phyloP scores from a whole-genome alignment of 2,113 vertebrate genomes.

The Morone chrysops region DNA sequence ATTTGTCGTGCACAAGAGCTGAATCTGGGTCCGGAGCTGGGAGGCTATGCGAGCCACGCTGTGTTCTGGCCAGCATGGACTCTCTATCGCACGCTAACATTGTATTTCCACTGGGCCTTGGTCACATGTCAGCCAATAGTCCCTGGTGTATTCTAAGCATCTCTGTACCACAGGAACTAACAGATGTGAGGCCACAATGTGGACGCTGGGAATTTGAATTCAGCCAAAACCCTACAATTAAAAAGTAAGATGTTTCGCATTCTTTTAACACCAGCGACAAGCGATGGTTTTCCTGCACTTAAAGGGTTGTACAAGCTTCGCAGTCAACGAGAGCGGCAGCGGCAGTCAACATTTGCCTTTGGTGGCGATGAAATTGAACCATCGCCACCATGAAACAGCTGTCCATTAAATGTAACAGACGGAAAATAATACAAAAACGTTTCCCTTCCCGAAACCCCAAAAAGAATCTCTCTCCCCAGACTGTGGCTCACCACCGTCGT shows the following conservation, averaged over 20 bases:
- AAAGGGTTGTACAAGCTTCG: constrained; percentile 1
- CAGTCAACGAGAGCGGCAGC: neutral
- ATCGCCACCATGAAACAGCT: constrained; percentile 48
- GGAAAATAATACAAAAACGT: constrained; percentile 45
- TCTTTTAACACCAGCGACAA: constrained; percentile 37
- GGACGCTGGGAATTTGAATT: constrained; percentile 23
- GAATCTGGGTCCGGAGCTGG: constrained; percentile 28
- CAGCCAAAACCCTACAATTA: constrained; percentile 21
- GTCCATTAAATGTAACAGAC: constrained; percentile 51
- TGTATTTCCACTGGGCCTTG: constrained; percentile 39
- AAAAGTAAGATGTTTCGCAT: constrained; percentile 17
- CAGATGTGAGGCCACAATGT: constrained; percentile 37
- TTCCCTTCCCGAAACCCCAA: constrained; percentile 15
- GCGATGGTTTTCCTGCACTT: neutral
- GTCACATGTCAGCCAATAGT: constrained; percentile 55
- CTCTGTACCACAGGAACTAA: constrained; percentile 26
- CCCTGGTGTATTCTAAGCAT: constrained; percentile 42
- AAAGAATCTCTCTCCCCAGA: constrained; percentile 57
- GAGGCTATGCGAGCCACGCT: constrained; percentile 32
- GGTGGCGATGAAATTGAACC: constrained; percentile 38
- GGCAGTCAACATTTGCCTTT: constrained; percentile 35
- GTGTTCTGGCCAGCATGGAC: constrained; percentile 32
- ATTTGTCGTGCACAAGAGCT: constrained; percentile 37
- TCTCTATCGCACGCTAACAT: constrained; percentile 39
- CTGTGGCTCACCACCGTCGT: constrained; percentile 61